phyloP scores from a whole-genome alignment of 2,113 vertebrate genomes.

The Eulemur rufifrons region DNA sequence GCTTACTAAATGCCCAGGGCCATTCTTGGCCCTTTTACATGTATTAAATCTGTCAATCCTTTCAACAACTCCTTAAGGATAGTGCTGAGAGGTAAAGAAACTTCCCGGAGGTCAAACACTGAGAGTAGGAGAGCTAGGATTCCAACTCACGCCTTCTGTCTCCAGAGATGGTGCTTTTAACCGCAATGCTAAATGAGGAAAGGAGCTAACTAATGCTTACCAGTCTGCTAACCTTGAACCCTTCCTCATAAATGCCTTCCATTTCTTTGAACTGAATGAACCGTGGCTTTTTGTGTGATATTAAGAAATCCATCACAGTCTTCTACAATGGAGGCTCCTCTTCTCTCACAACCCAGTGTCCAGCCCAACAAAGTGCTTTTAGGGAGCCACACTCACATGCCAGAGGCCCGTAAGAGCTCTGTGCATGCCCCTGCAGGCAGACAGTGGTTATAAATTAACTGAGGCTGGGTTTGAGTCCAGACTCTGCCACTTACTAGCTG shows the following conservation, averaged over 20 bases:
- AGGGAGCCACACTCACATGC: not conserved
- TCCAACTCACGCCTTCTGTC: not conserved
- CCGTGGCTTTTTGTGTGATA: not conserved
- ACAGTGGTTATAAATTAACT: not conserved
- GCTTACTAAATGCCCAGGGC: not conserved
- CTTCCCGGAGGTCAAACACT: not conserved
- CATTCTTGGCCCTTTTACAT: not conserved
- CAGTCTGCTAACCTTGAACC: not conserved
- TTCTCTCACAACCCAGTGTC: not conserved
- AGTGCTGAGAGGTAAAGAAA: not conserved
- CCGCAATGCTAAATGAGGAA: not conserved
- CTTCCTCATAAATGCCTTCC: not conserved
- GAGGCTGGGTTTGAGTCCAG: not conserved
- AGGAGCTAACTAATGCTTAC: not conserved
- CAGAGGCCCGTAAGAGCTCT: not conserved
- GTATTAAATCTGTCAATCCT: not conserved
- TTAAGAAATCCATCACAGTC: not conserved
- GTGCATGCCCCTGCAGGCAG: not conserved
- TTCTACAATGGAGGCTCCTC: not conserved
- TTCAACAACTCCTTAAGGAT: not conserved
- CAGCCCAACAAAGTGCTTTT: not conserved
- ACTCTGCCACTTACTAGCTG: not conserved
- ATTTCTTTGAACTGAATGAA: not conserved
- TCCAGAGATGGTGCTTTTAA: not conserved
- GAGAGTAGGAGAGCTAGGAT: not conserved